Conservation (phyloP, 2,797 vertebrate species). For the Rhincodon typus region DNA sequence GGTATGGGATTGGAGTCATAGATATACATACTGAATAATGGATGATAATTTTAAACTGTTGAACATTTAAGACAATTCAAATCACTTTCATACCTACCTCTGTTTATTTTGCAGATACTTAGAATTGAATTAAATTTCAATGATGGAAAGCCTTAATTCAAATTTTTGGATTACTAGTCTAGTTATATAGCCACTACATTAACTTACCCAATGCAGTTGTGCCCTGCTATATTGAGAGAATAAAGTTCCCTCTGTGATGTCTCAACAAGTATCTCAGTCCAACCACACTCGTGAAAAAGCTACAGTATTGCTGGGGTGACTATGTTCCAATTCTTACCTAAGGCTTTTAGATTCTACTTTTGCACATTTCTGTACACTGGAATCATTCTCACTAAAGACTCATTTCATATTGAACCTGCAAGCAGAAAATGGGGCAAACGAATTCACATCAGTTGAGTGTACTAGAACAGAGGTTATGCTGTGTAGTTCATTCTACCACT, state of each 20-base stretch:
- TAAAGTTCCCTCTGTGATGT: background rate
- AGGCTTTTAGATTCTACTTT: background rate
- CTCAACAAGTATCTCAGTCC: background rate
- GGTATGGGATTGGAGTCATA: background rate
- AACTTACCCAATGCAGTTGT: background rate
- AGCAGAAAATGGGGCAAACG: background rate
- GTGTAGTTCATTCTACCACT: background rate
- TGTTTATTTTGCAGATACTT: background rate
- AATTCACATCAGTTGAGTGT: background rate
- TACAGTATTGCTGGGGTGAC: background rate
- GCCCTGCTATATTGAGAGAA: background rate
- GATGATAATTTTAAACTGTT: background rate
- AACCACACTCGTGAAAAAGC: background rate
- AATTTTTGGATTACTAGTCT: background rate
- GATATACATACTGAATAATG: background rate
- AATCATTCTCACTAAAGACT: background rate
- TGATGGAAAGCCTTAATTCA: background rate
- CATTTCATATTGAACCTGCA: background rate
- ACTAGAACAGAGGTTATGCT: background rate
- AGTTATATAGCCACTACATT: background rate
- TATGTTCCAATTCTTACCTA: background rate
- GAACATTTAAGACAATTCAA: background rate
- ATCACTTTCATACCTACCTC: background rate
- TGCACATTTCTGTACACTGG: background rate
- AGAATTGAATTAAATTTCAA: background rate